Conservation (phyloP, 1,140 invertebrate species). For the Drosophila guanche region DNA sequence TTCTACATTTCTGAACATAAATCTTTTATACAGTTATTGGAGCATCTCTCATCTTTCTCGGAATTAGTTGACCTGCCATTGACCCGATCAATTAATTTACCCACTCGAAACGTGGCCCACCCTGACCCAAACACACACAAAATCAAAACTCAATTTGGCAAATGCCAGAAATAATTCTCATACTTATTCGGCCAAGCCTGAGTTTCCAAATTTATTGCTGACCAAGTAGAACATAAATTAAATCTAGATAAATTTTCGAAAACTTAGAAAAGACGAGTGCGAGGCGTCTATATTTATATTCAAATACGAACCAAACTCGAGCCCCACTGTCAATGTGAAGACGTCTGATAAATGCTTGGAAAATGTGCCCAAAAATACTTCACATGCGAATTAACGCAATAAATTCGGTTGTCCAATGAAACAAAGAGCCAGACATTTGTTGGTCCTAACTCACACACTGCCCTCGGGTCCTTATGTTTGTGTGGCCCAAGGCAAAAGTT, state of each 20-base stretch:
- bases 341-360: constrained; percentile 78
- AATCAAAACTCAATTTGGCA: constrained; percentile 63
- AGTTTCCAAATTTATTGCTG: constrained; percentile 62
- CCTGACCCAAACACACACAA: constrained; percentile 2
- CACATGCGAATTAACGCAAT: constrained; percentile 80
- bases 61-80: neutral
- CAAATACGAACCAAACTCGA: neutral
- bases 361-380: constrained; percentile 69
- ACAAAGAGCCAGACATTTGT: constrained; percentile 53
- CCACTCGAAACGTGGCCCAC: neutral
- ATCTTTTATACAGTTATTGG: no score
- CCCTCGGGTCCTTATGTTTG: constrained; percentile 1
- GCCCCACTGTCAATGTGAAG: constrained; percentile 72
- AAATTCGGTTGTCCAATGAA: constrained; percentile 63
- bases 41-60: no score
- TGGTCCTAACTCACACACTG: neutral
- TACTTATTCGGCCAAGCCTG: constrained; percentile 47
- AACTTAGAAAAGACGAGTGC: constrained; percentile 49
- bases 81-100: constrained; percentile 10
- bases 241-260: constrained; percentile 53
- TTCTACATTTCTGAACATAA: no score
- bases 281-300: constrained; percentile 20
- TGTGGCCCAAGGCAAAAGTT: constrained; percentile 41
- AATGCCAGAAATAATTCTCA: constrained; percentile 44
- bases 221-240: constrained; percentile 56